A percentile compares a stretch with the other conserved stretches of the same genome.
These are phyloP conservation scores for Cylas formicarius DNA, from an alignment of 1,140 invertebrate genomes.

Conservation along the genomic window DNA sequence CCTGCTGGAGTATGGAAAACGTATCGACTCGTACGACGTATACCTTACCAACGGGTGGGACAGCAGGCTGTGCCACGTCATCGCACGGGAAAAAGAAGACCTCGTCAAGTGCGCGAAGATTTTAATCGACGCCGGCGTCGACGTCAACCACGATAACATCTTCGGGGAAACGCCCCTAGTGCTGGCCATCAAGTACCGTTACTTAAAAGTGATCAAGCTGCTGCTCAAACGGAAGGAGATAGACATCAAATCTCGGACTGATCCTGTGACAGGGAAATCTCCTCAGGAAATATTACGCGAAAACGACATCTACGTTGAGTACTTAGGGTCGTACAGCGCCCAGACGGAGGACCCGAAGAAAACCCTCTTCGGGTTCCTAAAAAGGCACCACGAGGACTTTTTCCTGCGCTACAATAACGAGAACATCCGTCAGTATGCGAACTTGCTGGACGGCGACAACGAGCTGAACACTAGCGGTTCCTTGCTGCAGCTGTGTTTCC, in stretches of 20 bases:
- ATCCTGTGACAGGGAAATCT: slow-evolving; percentile 10
- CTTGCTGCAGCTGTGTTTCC: slow-evolving; percentile 24
- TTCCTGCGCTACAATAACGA: slow-evolving; percentile 24
- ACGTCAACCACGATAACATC: slow-evolving; percentile 25
- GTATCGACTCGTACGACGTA: slow-evolving; percentile 12
- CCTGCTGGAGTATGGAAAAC: slow-evolving; percentile 19
- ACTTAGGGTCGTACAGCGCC: background rate
- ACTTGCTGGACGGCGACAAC: slow-evolving; percentile 10
- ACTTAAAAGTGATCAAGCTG: slow-evolving; percentile 13
- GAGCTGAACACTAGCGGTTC: slow-evolving; percentile 13
- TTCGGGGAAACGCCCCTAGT: slow-evolving; percentile 26
- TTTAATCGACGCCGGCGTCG: slow-evolving; percentile 19
- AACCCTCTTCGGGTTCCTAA: slow-evolving; percentile 20
- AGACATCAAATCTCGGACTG: slow-evolving; percentile 21
- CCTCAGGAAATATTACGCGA: slow-evolving; percentile 18
- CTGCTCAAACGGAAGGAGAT: slow-evolving; percentile 10
- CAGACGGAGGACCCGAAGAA: background rate
- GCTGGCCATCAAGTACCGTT: slow-evolving; percentile 20
- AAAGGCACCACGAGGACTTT: slow-evolving; percentile 18
- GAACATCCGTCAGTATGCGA: slow-evolving; percentile 15
- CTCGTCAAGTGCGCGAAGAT: slow-evolving; percentile 17
- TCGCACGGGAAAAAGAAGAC: slow-evolving; percentile 13
- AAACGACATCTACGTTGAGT: slow-evolving; percentile 12
- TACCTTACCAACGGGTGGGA: slow-evolving; percentile 21
- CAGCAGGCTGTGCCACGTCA: slow-evolving; percentile 15